Evolutionary conservation across 2,797 vertebrate genomes (phyloP), one percentile per base, ranked within the genome.

Genomic region (Enteromius trimaculatus): DNA sequence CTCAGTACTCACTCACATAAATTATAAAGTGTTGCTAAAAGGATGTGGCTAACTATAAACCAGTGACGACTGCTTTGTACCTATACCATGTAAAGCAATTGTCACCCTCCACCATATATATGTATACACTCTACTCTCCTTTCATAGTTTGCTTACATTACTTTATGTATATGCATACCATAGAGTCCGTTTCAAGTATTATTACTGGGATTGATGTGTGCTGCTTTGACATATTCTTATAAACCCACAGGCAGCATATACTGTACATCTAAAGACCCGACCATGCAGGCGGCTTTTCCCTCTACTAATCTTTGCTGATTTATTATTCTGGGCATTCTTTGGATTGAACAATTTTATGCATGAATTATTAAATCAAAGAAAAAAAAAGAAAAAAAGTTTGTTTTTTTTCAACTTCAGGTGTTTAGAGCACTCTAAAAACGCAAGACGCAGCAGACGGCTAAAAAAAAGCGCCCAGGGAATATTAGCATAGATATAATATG

Each of bases 301-400:
- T 39, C 37, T 47, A 17, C 60, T 19, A 17, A 34, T 34, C 62
- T 51, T 66, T 79, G 19, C 42, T 79, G 64, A 79, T 77, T 44
- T 68, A 79, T 66, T 79, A 79, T 68, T 68, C 44, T 16, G 44
- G 51, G 47, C 47, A 53, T 79, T 79, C 44, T 66, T 79, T 79
- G 21, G 6, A 68, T 26, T 51, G 21, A 66, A 39, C 64, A 53
- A 79, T 68, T 68, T 66, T 53, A 68, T 68, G 42, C 47, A 68
- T 79, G 29, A 77, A 53, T 53, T 79, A 79, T 79, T 68, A 51
- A 66, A 53, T 68, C 77, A 68, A 68, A 51, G n/a, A 13, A 13
- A 11, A 58, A 55, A 55, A 14, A 23, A 23, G 58, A 39, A n/a
- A n/a, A n/a, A n/a, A n/a, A n/a, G n/a, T n/a, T n/a, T n/a, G n/a